Base-by-base conservation (phyloP, 2,113 vertebrate species). In the Thalassarche chlororhynchos region DNA sequence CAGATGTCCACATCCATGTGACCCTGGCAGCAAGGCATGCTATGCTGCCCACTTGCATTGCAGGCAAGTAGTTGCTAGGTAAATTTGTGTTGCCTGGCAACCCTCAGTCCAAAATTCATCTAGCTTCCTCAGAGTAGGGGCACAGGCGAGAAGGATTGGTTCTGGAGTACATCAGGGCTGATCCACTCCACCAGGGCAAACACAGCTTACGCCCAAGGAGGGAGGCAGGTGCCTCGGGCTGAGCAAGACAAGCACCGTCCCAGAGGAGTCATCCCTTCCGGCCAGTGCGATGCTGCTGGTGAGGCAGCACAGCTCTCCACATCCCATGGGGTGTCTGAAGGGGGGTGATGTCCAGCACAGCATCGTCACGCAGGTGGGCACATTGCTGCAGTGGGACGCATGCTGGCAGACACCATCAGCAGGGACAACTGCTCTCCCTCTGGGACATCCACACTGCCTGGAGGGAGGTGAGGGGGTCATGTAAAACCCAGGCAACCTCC, bases 381-480 rank as follows among this genome's bases (percentile, higher is more conserved):
- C 0, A 1, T 21, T 84, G 14, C 14, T 64, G 6, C 1, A 2
- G 10, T 3, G 6, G 20, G 8, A 75, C 0, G 0, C 0, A 0
- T 49, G 34, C 26, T 62, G 40, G 17, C 12, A 74, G 64, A 74
- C 32, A 71, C 16, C 38, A 16, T 6, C 28, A 61, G 5, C 40
- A 69, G 12, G 26, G 17, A 52, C 0, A 17, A 9, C 17, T 58
- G 4, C 0, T 55, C 2, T 61, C 23, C 8, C 10, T 25, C 44
- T 65, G 77, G 9, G 58, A 23, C 10, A n/a, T 29, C 5, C 29
- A 65, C 5, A 6, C 11, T 26, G 12, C 6, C 6, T 32, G 16
- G 9, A 61, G 20, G 8, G 11, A 42, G 19, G 14, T 2, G 3
- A 84, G 5, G 4, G 9, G 2, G 2, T 28, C 23, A 15, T 8